These are phyloP conservation scores for Gambusia affinis DNA, from an alignment of 2,113 vertebrate species.

Conservation along the genomic window DNA sequence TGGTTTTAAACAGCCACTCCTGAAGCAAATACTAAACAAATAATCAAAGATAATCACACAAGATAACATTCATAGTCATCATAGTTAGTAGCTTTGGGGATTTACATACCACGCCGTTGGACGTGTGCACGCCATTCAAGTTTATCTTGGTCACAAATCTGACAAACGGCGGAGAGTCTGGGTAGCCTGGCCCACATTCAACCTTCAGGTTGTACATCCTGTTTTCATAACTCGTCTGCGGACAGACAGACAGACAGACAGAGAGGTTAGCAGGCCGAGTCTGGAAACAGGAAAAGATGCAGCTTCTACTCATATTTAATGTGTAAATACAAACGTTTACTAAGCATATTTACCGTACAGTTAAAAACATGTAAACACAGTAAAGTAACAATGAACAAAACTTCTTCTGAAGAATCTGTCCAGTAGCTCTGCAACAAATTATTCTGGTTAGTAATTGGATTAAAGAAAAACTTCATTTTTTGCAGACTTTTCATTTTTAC, in stretches of 20 bases:
- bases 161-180: constrained; percentile 95
- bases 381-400: neutral
- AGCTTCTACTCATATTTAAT: neutral
- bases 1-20: neutral
- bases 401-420: neutral
- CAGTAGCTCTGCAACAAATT: neutral
- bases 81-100: neutral
- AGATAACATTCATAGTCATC: neutral
- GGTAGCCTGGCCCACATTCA: constrained; percentile 98
- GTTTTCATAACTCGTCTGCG: constrained; percentile 98
- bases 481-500: too few relatives aligned
- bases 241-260: constrained; percentile 27
- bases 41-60: neutral
- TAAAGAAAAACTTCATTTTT: too few relatives aligned
- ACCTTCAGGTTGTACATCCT: constrained; percentile 99
- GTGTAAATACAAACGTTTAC: neutral
- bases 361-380: neutral
- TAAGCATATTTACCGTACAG: neutral
- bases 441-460: too few relatives aligned
- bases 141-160: constrained; percentile 99
- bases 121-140: constrained; percentile 99
- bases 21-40: neutral
- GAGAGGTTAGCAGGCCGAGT: neutral
- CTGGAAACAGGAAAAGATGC: neutral
- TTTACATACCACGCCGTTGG: constrained; percentile 96